Conservation (phyloP, 2,888 invertebrate genomes). For the Catocala fraxini region DNA sequence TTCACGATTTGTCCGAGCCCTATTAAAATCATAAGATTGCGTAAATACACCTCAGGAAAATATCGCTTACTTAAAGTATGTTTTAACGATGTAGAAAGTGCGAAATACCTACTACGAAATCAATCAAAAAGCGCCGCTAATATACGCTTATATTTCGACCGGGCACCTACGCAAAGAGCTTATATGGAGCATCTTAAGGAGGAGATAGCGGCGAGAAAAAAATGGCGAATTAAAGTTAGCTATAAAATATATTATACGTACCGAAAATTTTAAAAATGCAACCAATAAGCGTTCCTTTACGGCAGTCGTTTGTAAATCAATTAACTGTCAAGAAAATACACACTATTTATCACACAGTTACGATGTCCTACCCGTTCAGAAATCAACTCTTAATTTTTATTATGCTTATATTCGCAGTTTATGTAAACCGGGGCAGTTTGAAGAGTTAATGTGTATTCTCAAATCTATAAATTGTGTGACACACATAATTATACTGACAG, state of each 20-base stretch:
- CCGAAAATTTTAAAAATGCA: not conserved
- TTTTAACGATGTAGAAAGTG: not conserved
- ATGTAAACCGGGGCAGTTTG: not conserved
- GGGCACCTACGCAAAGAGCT: not conserved
- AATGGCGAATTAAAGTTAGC: too few relatives aligned
- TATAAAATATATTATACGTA: not conserved
- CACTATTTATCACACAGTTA: not conserved
- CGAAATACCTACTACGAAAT: slow-evolving; percentile 2
- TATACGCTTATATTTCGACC: too few relatives aligned
- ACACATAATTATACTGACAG: not conserved
- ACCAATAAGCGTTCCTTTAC: not conserved
- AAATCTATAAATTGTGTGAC: not conserved
- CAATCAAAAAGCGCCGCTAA: not conserved
- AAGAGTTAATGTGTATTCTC: not conserved
- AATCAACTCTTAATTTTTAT: slow-evolving; percentile 1
- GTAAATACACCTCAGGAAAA: not conserved
- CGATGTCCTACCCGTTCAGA: not conserved
- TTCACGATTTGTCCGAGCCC: too few relatives aligned
- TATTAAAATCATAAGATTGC: not conserved
- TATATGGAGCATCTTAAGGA: slow-evolving; percentile 1
- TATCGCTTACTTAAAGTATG: not conserved
- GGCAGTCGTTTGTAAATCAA: not conserved
- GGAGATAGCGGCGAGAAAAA: slow-evolving; percentile 1
- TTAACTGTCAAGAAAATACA: not conserved
- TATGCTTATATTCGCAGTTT: slow-evolving; percentile 4